Conservation (phyloP, 1,140 invertebrate species). For the Gyrodactylus bullatarudis region DNA sequence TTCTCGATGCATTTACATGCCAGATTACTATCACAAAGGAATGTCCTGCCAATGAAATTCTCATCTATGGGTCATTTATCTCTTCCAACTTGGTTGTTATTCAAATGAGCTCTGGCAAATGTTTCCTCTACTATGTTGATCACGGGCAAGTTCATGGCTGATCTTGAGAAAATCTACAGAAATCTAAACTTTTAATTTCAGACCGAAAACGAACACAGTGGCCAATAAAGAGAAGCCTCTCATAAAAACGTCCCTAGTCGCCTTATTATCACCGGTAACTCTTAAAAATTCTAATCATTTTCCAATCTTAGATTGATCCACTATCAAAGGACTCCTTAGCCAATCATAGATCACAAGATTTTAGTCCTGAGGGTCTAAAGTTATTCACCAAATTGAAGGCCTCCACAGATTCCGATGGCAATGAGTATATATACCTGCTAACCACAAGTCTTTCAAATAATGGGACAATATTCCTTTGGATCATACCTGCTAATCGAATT, state of each 20-base stretch:
- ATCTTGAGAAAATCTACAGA: too few relatives aligned
- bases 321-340: too few relatives aligned
- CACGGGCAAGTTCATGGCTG: too few relatives aligned
- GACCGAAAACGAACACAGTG: too few relatives aligned
- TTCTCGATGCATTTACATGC: neutral
- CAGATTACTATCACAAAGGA: neutral
- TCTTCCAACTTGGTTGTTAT: neutral
- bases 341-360: too few relatives aligned
- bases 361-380: neutral
- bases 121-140: too few relatives aligned
- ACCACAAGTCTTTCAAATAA: neutral
- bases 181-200: too few relatives aligned
- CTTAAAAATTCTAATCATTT: too few relatives aligned
- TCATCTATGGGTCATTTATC: neutral
- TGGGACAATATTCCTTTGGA: neutral
- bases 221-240: too few relatives aligned
- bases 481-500: neutral
- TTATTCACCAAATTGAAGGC: neutral
- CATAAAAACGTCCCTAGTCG: too few relatives aligned
- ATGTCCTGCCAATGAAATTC: neutral
- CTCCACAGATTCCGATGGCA: neutral
- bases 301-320: too few relatives aligned
- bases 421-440: neutral
- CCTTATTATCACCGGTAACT: too few relatives aligned
- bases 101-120: neutral